Evolutionary conservation across 1,140 invertebrate species (phyloP).

Genomic region (Polypedilum pembai): DNA sequence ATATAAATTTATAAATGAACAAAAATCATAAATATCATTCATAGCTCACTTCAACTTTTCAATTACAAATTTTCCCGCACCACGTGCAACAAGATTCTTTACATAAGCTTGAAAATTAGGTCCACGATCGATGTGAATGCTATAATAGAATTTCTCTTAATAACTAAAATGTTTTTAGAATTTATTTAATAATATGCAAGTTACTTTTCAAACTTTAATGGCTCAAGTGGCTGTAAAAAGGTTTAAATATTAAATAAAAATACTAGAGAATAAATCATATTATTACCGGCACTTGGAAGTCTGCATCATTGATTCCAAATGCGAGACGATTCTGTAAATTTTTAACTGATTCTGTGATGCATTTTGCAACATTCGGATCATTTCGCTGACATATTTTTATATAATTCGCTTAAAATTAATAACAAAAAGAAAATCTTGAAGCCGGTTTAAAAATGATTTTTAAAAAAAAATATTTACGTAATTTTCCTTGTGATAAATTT

Average conservation of each 20-base stretch:
- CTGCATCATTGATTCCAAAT: neutral
- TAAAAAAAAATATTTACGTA: neutral
- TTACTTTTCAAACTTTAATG: neutral
- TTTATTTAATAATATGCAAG: neutral
- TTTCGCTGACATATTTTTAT: neutral
- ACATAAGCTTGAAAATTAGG: neutral
- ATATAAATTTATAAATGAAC: neutral
- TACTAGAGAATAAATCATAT: neutral
- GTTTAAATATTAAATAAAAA: neutral
- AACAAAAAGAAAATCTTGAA: neutral
- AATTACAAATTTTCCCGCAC: neutral
- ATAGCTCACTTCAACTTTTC: neutral
- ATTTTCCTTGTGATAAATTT: neutral
- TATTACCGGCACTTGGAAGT: neutral
- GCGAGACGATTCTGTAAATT: neutral
- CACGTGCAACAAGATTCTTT: neutral
- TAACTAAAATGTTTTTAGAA: neutral
- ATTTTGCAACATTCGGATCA: slow-evolving; percentile 15
- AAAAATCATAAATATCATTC: neutral
- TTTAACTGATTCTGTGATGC: neutral
- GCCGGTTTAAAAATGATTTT: neutral
- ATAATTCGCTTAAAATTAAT: neutral
- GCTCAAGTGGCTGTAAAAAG: slow-evolving; percentile 11
- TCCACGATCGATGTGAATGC: slow-evolving; percentile 1
- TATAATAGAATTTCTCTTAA: neutral